These are phyloP conservation scores for Cydia fagiglandana DNA, from an alignment of 1,140 invertebrate genomes.

Conservation along the genomic window DNA sequence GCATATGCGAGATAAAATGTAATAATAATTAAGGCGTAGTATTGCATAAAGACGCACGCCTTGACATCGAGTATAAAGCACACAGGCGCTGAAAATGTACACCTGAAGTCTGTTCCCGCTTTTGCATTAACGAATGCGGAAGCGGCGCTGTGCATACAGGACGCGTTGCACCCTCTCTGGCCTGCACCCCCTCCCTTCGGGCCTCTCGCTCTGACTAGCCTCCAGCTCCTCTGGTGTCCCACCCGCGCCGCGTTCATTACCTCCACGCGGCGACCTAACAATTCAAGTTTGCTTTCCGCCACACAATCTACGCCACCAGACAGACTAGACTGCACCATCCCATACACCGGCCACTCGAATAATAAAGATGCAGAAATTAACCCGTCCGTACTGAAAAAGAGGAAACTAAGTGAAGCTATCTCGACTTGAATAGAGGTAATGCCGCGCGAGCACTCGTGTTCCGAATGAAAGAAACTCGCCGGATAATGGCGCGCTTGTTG, in stretches of 20 bases:
- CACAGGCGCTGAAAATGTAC: conserved; percentile 78
- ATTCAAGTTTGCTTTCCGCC: conserved; percentile 78
- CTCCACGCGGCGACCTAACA: conserved; percentile 73
- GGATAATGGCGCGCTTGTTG: conserved; percentile 64
- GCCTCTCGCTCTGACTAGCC: conserved; percentile 67
- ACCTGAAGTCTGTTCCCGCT: conserved; percentile 76
- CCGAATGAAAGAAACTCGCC: conserved; percentile 75
- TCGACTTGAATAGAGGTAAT: conserved; percentile 75
- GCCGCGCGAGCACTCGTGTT: conserved; percentile 68
- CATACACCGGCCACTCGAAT: conserved; percentile 74
- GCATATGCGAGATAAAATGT: conserved; percentile 64
- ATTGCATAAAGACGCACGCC: conserved; percentile 73
- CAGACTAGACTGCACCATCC: conserved; percentile 59
- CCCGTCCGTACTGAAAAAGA: conserved; percentile 72
- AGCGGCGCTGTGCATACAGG: conserved; percentile 77
- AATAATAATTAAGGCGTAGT: conserved; percentile 73
- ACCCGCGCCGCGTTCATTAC: conserved; percentile 76
- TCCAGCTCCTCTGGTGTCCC: conserved; percentile 65
- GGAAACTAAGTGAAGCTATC: conserved; percentile 79
- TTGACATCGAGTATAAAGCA: conserved; percentile 74
- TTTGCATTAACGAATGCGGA: conserved; percentile 79
- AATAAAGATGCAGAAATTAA: conserved; percentile 79
- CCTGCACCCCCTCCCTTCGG: conserved; percentile 44
- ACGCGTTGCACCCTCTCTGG: conserved; percentile 66
- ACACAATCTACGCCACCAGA: conserved; percentile 75